Base-by-base conservation (phyloP, 2,888 invertebrate genomes). In the Synanthedon myopaeformis region DNA sequence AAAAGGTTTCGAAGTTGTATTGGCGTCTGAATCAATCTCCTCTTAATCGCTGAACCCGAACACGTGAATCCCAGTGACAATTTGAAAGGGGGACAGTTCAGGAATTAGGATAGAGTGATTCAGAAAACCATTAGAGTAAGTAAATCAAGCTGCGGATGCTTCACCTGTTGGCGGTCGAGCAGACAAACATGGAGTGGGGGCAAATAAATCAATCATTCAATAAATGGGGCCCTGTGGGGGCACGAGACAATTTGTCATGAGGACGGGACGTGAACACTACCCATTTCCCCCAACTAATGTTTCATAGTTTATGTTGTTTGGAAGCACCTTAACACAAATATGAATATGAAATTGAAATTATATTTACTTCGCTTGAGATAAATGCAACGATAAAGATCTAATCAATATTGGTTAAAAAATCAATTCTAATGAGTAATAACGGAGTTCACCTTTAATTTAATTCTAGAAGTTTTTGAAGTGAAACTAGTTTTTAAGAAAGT, bases 181-280 rank as follows among this genome's bases (percentile, higher is more conserved):
- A 62, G 67, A 59, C 61, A 62, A 61, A 63, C 69, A 62, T 58
- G 63, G 64, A 63, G 62, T 58, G 67, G 61, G 35, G 61, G 63
- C 63, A 66, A 71, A 83, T 82, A 79, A 79, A 86, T 86, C 84
- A 85, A 85, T 85, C 86, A 84, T 79, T 80, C 83, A 81, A 82
- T 85, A 78, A 81, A 69, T 67, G 65, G 62, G 61, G 65, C 64
- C 65, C 61, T 59, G 59, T 53, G 59, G 63, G 61, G 63, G 60
- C 58, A 59, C 35, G 55, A 62, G 62, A 66, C 74, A 70, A 83
- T 85, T 85, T 84, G 82, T 84, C 85, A 79, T 67, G 71, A 52
- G 61, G 60, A 58, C 60, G 58, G 59, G 51, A 51, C 50, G 48
- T 13, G 35, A 19, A 58, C 56, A 58, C 59, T 53, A 51, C 52